These are phyloP conservation scores for Heliconius erato DNA, from an alignment of 2,888 invertebrate species.

Conservation along the genomic window DNA sequence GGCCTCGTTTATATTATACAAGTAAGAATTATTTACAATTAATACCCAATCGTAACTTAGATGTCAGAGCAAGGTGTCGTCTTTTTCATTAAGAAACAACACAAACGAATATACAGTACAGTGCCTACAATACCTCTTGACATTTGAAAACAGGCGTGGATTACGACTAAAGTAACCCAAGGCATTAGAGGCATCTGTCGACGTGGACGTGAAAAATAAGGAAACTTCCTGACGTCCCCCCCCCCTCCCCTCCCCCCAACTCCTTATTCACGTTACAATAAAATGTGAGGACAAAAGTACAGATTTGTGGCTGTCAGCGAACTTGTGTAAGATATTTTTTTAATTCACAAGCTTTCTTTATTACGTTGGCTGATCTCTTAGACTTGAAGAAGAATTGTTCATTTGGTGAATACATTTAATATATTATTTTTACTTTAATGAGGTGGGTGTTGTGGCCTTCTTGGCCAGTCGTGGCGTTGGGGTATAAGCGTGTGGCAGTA, in stretches of 20 bases:
- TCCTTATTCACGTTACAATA: slow-evolving; percentile 64
- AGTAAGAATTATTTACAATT: neutral
- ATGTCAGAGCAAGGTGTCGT: slow-evolving; percentile 30
- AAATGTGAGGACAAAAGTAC: slow-evolving; percentile 59
- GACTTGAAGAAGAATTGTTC: too few species aligned
- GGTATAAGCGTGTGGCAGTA: neutral
- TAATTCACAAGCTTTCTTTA: neutral
- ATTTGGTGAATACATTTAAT: too few species aligned
- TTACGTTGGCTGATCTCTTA: neutral
- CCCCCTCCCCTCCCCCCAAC: slow-evolving; percentile 38
- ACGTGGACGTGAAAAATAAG: slow-evolving; percentile 63
- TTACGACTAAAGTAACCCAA: slow-evolving; percentile 63
- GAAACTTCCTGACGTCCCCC: slow-evolving; percentile 56
- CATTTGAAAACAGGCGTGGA: slow-evolving; percentile 46
- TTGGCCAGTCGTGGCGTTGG: too few species aligned
- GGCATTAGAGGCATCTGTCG: slow-evolving; percentile 66
- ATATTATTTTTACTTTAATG: too few species aligned
- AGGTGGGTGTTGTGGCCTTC: too few species aligned
- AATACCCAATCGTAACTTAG: slow-evolving; percentile 18
- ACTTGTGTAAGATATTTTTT: slow-evolving; percentile 17
- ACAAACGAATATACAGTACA: slow-evolving; percentile 28
- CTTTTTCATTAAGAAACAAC: slow-evolving; percentile 42
- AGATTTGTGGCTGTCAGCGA: slow-evolving; percentile 25
- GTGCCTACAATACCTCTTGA: slow-evolving; percentile 31
- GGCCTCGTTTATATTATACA: neutral